These are phyloP conservation scores for Philopotamus ludificatus DNA, from an alignment of 1,140 invertebrate genomes.

Conservation along the genomic window DNA sequence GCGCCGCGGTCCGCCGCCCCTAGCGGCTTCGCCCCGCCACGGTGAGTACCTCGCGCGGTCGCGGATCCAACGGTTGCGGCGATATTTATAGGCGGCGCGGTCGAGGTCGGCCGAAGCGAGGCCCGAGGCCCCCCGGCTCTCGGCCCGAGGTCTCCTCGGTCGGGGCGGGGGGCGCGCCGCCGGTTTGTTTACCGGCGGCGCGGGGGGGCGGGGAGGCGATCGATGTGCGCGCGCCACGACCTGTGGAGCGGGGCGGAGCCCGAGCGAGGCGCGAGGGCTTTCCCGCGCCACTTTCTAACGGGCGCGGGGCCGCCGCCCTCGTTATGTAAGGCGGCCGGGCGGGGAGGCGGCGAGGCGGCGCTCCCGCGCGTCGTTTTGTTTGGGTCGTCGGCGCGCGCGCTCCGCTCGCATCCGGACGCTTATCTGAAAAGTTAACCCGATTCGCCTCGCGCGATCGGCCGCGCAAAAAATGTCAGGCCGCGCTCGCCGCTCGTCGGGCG, in stretches of 20 bases:
- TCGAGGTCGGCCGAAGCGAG: too few species aligned
- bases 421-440: conserved; percentile 6
- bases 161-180: too few species aligned
- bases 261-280: too few species aligned
- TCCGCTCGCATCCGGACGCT: conserved; percentile 5
- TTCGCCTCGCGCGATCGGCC: conserved; percentile 31
- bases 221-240: too few species aligned
- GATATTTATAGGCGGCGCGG: too few species aligned
- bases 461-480: conserved; percentile 44
- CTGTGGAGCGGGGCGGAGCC: too few species aligned
- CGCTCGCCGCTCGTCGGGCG: conserved; percentile 39
- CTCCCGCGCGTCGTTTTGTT: conserved; percentile 11
- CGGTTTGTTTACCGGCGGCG: too few species aligned
- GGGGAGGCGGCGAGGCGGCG: too few species aligned
- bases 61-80: conserved; percentile 31
- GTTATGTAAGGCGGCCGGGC: conserved; percentile 4
- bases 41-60: conserved; percentile 46
- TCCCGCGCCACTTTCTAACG: too few species aligned
- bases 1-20: conserved; percentile 37
- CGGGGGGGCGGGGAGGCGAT: too few species aligned
- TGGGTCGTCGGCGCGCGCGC: conserved; percentile 5
- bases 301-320: conserved; percentile 19
- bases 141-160: too few species aligned
- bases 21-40: conserved; percentile 46
- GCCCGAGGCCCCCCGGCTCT: too few species aligned